A percentile compares a stretch with the other conserved stretches of the same genome.
These are phyloP conservation scores for Heliconius sara DNA, from an alignment of 2,888 invertebrate species.

Conservation along the genomic window DNA sequence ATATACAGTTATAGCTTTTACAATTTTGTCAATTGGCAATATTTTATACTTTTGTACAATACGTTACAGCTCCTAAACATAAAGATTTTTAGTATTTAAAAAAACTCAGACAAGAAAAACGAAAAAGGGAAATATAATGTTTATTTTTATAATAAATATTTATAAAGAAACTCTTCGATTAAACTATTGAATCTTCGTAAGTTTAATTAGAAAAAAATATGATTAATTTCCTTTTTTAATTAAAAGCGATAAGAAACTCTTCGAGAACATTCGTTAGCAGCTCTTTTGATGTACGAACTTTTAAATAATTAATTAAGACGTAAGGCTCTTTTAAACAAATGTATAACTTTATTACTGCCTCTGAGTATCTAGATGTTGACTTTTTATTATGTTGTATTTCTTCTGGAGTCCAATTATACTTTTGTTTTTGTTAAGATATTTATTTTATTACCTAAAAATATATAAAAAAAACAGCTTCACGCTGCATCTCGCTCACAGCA, in stretches of 20 bases:
- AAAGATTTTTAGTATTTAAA: too few species aligned
- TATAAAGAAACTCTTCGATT: background rate
- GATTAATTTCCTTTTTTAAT: background rate
- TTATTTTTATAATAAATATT: background rate
- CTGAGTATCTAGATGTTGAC: background rate
- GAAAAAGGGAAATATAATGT: too few species aligned
- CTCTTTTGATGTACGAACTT: background rate
- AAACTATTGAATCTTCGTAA: background rate
- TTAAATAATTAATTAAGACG: slow-evolving; percentile 11
- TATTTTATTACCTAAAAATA: background rate
- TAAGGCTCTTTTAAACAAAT: background rate
- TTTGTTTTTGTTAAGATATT: background rate
- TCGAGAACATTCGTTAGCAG: background rate
- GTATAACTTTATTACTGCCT: background rate
- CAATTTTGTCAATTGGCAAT: too few species aligned
- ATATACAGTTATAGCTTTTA: too few species aligned
- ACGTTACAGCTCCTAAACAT: too few species aligned
- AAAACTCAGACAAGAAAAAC: too few species aligned
- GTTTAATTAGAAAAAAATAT: background rate
- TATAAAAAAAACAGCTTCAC: too few species aligned
- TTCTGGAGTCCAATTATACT: background rate
- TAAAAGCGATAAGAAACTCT: slow-evolving; percentile 1
- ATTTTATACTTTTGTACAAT: too few species aligned
- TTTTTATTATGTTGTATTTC: background rate
- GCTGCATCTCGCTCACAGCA: too few species aligned